phyloP scores from a whole-genome alignment of 2,113 vertebrate genomes.

The Cyanoderma ruficeps region DNA sequence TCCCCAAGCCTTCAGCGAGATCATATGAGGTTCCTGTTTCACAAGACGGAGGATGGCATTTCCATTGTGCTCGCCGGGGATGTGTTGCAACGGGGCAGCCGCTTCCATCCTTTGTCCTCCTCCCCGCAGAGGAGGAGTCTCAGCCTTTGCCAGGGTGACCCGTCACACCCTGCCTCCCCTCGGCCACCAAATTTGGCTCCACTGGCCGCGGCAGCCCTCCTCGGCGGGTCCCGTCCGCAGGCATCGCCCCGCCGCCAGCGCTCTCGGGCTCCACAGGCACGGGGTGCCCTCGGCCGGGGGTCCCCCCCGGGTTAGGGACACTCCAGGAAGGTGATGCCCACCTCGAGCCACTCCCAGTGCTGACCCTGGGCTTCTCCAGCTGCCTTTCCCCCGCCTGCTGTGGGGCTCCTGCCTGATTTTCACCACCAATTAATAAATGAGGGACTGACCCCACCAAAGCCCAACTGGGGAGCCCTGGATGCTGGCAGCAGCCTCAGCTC shows the following conservation, averaged over 20 bases:
- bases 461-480: background rate
- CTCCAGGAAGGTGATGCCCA: rapidly evolving
- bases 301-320: rapidly evolving
- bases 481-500: background rate
- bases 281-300: background rate
- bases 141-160: constrained; percentile 55
- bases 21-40: constrained; percentile 65
- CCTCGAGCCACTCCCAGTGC: rapidly evolving
- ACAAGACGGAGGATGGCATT: constrained; percentile 63
- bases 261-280: background rate
- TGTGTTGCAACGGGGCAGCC: constrained; percentile 48
- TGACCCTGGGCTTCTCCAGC: background rate
- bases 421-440: background rate
- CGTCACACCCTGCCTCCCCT: background rate
- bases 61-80: constrained; percentile 65
- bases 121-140: constrained; percentile 63
- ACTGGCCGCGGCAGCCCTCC: background rate
- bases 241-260: background rate
- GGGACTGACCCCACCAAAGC: background rate
- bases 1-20: constrained; percentile 49
- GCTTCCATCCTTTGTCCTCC: constrained; percentile 67
- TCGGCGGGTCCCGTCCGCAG: background rate
- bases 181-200: background rate
- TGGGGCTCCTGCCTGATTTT: background rate
- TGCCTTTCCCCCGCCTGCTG: background rate